Evolutionary conservation across 1,140 invertebrate genomes (phyloP), one percentile per base, ranked within the genome.

Genomic region (Philopotamus ludificatus): DNA sequence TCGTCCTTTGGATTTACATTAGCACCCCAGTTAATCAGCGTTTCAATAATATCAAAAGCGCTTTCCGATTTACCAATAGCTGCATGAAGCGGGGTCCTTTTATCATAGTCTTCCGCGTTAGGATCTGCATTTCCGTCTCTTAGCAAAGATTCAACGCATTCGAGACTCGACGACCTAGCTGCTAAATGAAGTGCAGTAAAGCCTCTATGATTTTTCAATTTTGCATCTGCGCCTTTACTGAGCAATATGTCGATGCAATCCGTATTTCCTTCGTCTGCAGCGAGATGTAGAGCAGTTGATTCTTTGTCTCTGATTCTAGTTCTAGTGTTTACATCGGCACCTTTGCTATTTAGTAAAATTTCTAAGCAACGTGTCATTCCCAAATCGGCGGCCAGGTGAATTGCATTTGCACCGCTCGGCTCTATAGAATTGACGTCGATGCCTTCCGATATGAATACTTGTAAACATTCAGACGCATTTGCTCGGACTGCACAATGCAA

Each of bases 1-100:
- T 90, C 88, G 71, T 96, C 93, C 70, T 90, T 87, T 42, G 87
- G 84, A 73, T 95, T 94, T 0, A 94, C 88, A 71, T 93, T 87
- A 2, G 91, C 89, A 4, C 89, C 89, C 82, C 88, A 89, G 66
- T 83, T 85, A 16, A 92, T 85, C 1, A 92, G 75, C 0, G 84
- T 84, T 72, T 91, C 89, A 26, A 89, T 85, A 7, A 90, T 88
- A 67, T 90, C 88, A 68, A 89, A 89, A 12, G 89, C 88, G 34
- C 87, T 79, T 42, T 89, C 81, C 0, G 87, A 86, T 74, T 90
- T 90, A 1, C 89, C 87, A 1, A 93, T 85, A 0, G 90, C 89
- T 0, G 89, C 85, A 72, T 93, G 91, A 7, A 93, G 73, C 0
- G 90, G 83, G 1, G 89, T 92, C 25, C 90, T 79, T 67, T 87